These are phyloP conservation scores for Caiman crocodilus DNA, from an alignment of 2,797 vertebrate genomes.

Conservation along the genomic window DNA sequence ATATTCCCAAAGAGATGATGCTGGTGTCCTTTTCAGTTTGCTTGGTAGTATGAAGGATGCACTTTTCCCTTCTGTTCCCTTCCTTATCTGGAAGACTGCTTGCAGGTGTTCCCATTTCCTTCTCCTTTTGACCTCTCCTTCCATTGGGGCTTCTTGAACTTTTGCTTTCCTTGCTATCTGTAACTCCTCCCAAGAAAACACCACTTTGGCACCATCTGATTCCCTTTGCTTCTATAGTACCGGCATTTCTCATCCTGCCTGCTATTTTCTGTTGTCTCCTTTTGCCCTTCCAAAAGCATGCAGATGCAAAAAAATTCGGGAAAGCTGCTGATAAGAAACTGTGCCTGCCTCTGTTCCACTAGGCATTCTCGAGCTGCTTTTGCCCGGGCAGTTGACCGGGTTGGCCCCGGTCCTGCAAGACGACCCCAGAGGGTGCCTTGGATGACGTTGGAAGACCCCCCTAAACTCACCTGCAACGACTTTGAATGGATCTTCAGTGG, in stretches of 20 bases:
- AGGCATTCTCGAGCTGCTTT: too few relatives aligned
- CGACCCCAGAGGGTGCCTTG: too few relatives aligned
- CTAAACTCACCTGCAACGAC: too few relatives aligned
- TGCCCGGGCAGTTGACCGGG: too few relatives aligned
- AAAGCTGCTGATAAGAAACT: neutral
- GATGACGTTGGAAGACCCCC: too few relatives aligned
- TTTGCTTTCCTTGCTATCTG: neutral
- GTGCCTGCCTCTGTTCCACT: too few relatives aligned
- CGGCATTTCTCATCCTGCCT: neutral
- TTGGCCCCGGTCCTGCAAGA: too few relatives aligned
- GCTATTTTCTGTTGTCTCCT: neutral
- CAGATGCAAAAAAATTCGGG: neutral
- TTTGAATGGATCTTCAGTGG: too few relatives aligned
- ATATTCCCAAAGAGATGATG: neutral
- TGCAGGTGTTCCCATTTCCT: neutral
- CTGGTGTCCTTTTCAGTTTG: neutral
- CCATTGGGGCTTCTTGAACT: neutral
- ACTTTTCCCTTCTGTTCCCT: neutral
- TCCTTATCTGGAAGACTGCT: neutral
- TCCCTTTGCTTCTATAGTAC: neutral
- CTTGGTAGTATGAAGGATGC: neutral
- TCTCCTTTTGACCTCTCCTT: neutral
- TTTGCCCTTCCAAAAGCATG: neutral
- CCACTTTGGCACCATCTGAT: neutral
- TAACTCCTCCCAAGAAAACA: neutral